A percentile compares a stretch with the other conserved stretches of the same genome.
Evolutionary conservation across 1,140 invertebrate genomes (phyloP).

Genomic region (Orussus abietinus): DNA sequence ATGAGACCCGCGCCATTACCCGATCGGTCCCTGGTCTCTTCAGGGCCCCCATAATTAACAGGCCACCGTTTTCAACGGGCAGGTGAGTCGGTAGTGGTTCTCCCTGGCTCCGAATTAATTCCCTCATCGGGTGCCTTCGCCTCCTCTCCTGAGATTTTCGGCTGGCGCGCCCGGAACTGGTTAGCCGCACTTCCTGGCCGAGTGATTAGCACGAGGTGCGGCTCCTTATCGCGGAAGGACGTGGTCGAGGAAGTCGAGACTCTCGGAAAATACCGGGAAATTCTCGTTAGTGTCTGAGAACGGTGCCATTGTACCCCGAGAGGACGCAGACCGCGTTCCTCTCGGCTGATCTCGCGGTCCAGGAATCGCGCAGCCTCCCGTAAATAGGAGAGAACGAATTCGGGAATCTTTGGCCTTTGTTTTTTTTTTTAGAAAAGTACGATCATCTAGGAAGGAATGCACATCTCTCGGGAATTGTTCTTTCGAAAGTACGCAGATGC

Average conservation of each 20-base stretch:
- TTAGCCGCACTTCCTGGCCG: conserved; percentile 36
- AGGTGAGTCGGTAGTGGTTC: conserved; percentile 24
- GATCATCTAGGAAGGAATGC: too few relatives aligned
- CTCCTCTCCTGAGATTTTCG: conserved; percentile 1
- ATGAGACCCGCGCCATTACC: conserved; percentile 12
- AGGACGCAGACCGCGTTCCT: too few relatives aligned
- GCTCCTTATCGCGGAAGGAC: conserved; percentile 33
- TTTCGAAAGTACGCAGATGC: too few relatives aligned
- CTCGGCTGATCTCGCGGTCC: too few relatives aligned
- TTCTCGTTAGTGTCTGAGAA: too few relatives aligned
- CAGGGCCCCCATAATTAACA: conserved; percentile 29
- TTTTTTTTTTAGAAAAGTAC: too few relatives aligned
- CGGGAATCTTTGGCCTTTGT: too few relatives aligned
- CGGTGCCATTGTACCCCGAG: too few relatives aligned
- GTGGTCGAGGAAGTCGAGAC: conserved; percentile 22
- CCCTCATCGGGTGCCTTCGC: neutral
- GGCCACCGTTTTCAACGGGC: conserved; percentile 22
- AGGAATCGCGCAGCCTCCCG: too few relatives aligned
- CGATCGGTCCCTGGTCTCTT: conserved; percentile 1
- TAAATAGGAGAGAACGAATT: too few relatives aligned
- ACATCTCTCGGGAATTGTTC: too few relatives aligned
- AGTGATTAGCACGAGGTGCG: conserved; percentile 18
- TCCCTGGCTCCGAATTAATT: conserved; percentile 9
- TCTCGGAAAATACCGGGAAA: conserved; percentile 19
- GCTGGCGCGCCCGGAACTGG: conserved; percentile 31